A percentile compares a stretch with the other conserved stretches of the same genome.
phyloP scores from a whole-genome alignment of 2,113 vertebrate genomes.

The Dromaius novaehollandiae region DNA sequence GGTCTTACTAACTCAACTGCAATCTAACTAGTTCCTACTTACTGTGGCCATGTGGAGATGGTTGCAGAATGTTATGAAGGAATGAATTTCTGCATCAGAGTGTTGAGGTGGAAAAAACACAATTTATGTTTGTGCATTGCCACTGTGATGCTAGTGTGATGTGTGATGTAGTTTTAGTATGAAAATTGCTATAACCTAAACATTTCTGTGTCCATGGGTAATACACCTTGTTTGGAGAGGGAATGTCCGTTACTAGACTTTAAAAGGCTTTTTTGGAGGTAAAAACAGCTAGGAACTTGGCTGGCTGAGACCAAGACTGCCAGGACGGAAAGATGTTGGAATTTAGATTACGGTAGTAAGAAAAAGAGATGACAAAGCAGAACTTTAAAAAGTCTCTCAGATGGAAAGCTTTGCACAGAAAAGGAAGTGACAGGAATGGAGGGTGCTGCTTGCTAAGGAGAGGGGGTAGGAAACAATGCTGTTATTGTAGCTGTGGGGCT shows the following conservation, averaged over 20 bases:
- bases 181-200: neutral
- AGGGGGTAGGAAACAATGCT: constrained; percentile 35
- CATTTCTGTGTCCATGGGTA: neutral
- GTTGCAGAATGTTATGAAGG: neutral
- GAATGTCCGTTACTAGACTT: neutral
- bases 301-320: neutral
- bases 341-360: neutral
- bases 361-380: constrained; percentile 37
- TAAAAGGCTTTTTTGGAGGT: neutral
- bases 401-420: neutral
- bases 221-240: neutral
- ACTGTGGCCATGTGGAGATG: neutral
- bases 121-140: neutral
- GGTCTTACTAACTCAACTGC: neutral
- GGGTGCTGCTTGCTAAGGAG: neutral
- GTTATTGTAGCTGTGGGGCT: constrained; percentile 5
- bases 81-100: neutral
- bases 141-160: neutral
- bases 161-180: neutral
- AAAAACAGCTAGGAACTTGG: neutral
- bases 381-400: constrained; percentile 19
- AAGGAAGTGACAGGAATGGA: constrained; percentile 33
- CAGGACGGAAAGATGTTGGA: neutral
- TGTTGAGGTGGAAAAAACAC: neutral
- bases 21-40: neutral